These are phyloP conservation scores for Gracilinanus agilis DNA, from an alignment of 2,113 vertebrate genomes.

Conservation along the genomic window DNA sequence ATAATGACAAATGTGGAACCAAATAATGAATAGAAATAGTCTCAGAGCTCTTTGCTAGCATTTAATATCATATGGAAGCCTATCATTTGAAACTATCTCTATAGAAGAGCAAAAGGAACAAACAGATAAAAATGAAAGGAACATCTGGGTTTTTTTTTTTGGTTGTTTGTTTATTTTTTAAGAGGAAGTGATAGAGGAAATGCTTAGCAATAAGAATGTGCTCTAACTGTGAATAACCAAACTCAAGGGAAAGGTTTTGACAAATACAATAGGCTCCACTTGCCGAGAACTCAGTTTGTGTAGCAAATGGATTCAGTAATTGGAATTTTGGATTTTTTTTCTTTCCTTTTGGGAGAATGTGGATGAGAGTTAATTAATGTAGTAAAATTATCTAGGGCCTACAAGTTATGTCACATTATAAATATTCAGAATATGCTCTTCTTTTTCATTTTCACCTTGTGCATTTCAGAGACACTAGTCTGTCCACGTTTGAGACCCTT, in stretches of 20 bases:
- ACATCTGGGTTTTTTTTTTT: conserved; percentile 44
- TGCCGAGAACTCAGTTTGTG: conserved; percentile 57
- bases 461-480: background rate
- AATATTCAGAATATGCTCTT: conserved; percentile 41
- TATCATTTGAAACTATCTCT: conserved; percentile 41
- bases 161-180: conserved; percentile 30
- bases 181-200: conserved; percentile 47
- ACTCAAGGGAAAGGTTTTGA: conserved; percentile 65
- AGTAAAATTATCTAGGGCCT: conserved; percentile 56
- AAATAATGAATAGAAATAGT: conserved; percentile 10
- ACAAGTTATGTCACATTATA: conserved; percentile 60
- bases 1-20: background rate
- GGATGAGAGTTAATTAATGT: conserved; percentile 76
- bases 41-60: conserved; percentile 12
- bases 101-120: conserved; percentile 42
- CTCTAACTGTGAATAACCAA: conserved; percentile 51
- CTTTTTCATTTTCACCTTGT: conserved; percentile 44
- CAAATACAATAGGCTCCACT: conserved; percentile 28
- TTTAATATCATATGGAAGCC: conserved; percentile 47
- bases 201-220: conserved; percentile 39
- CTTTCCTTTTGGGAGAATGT: conserved; percentile 65
- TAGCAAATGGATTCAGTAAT: conserved; percentile 68
- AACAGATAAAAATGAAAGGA: conserved; percentile 56
- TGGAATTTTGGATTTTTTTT: conserved; percentile 68
- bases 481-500: background rate